Conservation (phyloP, 2,113 vertebrate species). For the Cryptomyrus ogoouensis region DNA sequence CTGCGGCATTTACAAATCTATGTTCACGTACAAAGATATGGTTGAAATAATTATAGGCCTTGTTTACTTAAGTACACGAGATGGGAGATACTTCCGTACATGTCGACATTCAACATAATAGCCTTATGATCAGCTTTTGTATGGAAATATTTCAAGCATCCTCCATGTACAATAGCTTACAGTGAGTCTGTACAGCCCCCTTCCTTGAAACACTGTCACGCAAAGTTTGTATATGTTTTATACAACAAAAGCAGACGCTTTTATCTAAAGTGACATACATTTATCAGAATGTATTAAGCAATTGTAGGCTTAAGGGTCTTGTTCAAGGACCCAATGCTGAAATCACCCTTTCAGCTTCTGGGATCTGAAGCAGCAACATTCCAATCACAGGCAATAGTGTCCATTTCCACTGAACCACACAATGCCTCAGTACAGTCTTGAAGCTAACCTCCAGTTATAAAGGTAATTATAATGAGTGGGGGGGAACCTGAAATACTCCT, state of each 20-base stretch:
- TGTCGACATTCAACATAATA: neutral
- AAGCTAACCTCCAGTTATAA: neutral
- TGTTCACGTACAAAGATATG: neutral
- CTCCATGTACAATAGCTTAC: neutral
- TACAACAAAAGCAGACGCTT: neutral
- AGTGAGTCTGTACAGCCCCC: neutral
- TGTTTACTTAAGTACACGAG: neutral
- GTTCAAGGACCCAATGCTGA: neutral
- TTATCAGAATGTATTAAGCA: neutral
- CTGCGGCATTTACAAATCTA: neutral
- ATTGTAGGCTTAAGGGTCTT: neutral
- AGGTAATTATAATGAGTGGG: neutral
- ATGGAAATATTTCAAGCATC: neutral
- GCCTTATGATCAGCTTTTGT: neutral
- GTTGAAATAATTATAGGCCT: neutral
- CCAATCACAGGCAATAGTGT: neutral
- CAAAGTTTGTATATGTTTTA: neutral
- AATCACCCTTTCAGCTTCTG: neutral
- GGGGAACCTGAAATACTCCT: neutral
- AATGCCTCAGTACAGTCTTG: neutral
- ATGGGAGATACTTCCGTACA: neutral
- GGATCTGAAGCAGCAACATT: neutral
- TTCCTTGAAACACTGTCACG: neutral
- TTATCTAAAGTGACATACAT: neutral
- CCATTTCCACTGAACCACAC: neutral